These are phyloP conservation scores for Arrhamphus sclerolepis DNA, from an alignment of 2,797 vertebrate genomes.

Conservation along the genomic window DNA sequence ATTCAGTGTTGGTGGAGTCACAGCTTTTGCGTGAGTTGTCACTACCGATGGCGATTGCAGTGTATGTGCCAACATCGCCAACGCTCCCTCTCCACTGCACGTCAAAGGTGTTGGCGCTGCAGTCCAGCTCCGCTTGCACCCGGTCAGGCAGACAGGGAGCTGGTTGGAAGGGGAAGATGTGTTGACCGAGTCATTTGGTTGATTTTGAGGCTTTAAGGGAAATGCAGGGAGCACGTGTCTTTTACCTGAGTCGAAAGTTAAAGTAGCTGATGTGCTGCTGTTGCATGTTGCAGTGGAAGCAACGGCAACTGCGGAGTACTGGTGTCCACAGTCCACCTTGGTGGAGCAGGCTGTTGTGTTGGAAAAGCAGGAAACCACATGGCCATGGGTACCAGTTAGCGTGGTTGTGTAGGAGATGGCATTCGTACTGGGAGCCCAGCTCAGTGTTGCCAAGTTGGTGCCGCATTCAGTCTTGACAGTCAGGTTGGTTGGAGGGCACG, in stretches of 20 bases:
- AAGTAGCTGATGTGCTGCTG: conserved; percentile 53
- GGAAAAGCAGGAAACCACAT: conserved; percentile 64
- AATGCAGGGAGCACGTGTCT: not conserved
- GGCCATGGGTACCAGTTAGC: conserved; percentile 58
- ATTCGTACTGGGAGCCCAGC: conserved; percentile 61
- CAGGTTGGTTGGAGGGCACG: conserved; percentile 75
- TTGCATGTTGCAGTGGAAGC: conserved; percentile 70
- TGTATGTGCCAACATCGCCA: conserved; percentile 51
- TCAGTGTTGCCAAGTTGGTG: conserved; percentile 68
- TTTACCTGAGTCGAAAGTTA: conserved; percentile 76
- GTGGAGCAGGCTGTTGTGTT: conserved; percentile 68
- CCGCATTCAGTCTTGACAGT: conserved; percentile 66
- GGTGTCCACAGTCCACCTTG: conserved; percentile 71
- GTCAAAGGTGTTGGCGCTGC: conserved; percentile 64
- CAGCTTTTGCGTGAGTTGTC: conserved; percentile 65
- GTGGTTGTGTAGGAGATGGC: conserved; percentile 67
- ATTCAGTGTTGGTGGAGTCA: conserved; percentile 54
- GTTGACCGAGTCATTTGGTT: not conserved
- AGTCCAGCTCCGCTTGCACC: conserved; percentile 70
- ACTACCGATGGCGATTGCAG: conserved; percentile 72
- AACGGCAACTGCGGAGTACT: conserved; percentile 67
- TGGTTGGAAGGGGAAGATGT: conserved; percentile 34
- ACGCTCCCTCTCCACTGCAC: conserved; percentile 70
- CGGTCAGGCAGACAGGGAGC: conserved; percentile 79
- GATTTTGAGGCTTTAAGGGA: conserved; percentile 2